Conservation (phyloP, 2,113 vertebrate genomes). For the Cervus canadensis region DNA sequence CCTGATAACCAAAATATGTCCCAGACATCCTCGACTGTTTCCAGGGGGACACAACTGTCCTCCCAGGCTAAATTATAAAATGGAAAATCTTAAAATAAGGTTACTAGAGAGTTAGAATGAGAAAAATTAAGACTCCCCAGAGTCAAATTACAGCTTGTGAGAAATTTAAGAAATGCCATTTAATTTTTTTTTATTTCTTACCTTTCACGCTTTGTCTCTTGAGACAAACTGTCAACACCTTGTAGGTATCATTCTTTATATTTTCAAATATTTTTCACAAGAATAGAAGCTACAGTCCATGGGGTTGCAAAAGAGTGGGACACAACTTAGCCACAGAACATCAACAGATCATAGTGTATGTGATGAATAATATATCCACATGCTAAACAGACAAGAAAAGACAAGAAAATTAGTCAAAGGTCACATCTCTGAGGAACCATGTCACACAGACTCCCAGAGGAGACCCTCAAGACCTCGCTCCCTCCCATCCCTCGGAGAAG, state of each 20-base stretch:
- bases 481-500: neutral
- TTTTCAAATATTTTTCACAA: neutral
- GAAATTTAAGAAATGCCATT: neutral
- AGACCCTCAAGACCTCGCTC: neutral
- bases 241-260: neutral
- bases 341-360: accelerated
- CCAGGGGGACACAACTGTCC: neutral
- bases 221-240: neutral
- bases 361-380: neutral
- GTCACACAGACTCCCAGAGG: neutral
- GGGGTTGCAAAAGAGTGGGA: neutral
- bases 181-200: neutral
- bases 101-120: neutral
- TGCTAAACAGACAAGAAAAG: neutral
- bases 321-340: accelerated
- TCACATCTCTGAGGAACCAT: neutral
- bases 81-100: neutral
- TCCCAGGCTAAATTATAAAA: neutral
- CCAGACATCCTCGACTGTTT: neutral
- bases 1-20: neutral
- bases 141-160: neutral
- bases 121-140: neutral
- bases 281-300: neutral
- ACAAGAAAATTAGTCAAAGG: neutral
- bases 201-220: neutral